Evolutionary conservation across 2,113 vertebrate genomes (phyloP).

Genomic region (Oreochromis tanganicae): DNA sequence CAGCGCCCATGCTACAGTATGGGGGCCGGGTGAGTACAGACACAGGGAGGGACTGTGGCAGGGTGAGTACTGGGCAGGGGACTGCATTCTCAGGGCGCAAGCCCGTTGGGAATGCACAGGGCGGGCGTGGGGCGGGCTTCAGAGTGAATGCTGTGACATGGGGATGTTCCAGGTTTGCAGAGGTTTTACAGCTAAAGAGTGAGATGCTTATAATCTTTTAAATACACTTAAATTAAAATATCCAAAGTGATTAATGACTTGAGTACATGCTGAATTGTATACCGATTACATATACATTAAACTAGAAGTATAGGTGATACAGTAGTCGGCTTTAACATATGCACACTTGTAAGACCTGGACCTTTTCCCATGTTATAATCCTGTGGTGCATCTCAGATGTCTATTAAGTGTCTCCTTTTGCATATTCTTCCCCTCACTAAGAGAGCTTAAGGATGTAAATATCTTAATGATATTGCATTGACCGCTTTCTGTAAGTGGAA

Average conservation of each 20-base stretch:
- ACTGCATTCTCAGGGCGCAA: constrained; percentile 3
- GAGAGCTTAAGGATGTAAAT: not conserved
- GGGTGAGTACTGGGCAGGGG: constrained; percentile 72
- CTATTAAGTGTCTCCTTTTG: not conserved
- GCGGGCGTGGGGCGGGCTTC: constrained; percentile 6
- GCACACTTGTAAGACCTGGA: constrained; percentile 9
- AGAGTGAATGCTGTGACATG: not conserved
- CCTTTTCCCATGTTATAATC: not conserved
- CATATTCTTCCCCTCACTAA: not conserved
- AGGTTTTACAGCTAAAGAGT: not conserved
- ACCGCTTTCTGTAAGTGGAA: not conserved
- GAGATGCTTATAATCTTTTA: not conserved
- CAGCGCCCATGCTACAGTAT: constrained; percentile 97
- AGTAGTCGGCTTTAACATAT: not conserved
- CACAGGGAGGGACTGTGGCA: constrained; percentile 78
- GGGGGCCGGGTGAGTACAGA: constrained; percentile 93
- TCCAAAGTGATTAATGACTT: not conserved
- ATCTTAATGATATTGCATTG: not conserved
- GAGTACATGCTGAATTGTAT: not conserved
- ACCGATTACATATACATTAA: not conserved
- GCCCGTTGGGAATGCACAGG: not conserved
- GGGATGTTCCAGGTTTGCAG: constrained; percentile 9
- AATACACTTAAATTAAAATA: not conserved
- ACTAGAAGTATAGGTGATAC: not conserved
- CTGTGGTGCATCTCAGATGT: constrained; percentile 22